Percentiles rank a stretch among this genome's conserved stretches.
Evolutionary conservation across 2,888 invertebrate species (phyloP).

Genomic region (Eupithecia vulgata): DNA sequence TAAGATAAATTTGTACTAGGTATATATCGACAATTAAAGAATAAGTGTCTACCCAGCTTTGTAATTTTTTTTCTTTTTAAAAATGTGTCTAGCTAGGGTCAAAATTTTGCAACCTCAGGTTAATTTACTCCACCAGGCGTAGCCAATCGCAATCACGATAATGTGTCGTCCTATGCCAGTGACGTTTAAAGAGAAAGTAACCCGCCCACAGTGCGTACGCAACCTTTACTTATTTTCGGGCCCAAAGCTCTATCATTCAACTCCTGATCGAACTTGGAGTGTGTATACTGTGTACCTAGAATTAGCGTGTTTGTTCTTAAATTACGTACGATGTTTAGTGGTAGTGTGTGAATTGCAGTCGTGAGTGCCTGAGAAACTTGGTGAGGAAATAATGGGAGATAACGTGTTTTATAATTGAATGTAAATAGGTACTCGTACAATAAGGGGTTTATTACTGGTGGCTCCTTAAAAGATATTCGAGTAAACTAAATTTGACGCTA

Average conservation of each 20-base stretch:
- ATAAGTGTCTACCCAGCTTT: too few relatives aligned
- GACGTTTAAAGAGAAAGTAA: conserved; percentile 73
- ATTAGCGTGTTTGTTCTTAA: conserved; percentile 37
- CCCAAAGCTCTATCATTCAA: conserved; percentile 46
- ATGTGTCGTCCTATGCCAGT: conserved; percentile 40
- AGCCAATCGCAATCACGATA: conserved; percentile 34
- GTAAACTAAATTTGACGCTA: conserved; percentile 33
- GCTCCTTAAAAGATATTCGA: conserved; percentile 13
- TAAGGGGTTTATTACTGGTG: conserved; percentile 14
- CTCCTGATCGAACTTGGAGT: conserved; percentile 40
- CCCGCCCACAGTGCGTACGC: conserved; percentile 66
- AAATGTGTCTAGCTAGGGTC: too few relatives aligned
- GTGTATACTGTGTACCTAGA: conserved; percentile 37
- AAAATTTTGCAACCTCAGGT: conserved; percentile 2
- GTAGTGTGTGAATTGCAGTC: conserved; percentile 45
- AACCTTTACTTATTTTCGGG: conserved; percentile 48
- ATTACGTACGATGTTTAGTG: conserved; percentile 39
- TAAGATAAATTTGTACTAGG: background rate
- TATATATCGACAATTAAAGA: background rate
- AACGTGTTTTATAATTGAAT: conserved; percentile 42
- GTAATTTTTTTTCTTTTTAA: too few relatives aligned
- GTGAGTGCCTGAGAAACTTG: conserved; percentile 43
- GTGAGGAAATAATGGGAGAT: conserved; percentile 46
- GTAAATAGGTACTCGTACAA: conserved; percentile 23
- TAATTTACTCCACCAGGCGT: conserved; percentile 9